These are phyloP conservation scores for Anarsia innoxiella DNA, from an alignment of 2,888 invertebrate species.

Conservation along the genomic window DNA sequence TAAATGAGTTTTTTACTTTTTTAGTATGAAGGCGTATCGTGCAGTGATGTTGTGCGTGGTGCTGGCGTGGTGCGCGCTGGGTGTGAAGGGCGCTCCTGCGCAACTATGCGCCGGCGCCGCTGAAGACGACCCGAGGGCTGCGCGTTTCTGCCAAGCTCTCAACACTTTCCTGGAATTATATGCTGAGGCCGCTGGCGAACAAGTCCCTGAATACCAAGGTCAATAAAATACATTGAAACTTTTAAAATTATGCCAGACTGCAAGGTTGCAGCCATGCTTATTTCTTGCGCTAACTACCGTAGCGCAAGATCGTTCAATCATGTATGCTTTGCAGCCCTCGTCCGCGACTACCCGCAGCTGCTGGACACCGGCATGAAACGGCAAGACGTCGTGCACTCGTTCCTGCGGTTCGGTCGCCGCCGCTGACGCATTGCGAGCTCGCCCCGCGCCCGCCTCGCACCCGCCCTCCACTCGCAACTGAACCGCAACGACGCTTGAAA, in stretches of 20 bases:
- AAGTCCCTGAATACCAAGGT: conserved; percentile 73
- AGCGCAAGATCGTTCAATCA: too few relatives aligned
- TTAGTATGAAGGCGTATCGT: conserved; percentile 47
- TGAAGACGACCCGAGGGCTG: conserved; percentile 78
- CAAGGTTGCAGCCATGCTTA: too few relatives aligned
- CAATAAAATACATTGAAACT: conserved; percentile 5
- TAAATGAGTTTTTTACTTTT: too few relatives aligned
- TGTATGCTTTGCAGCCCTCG: conserved; percentile 40
- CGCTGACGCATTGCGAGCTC: conserved; percentile 67
- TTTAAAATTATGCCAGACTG: too few relatives aligned
- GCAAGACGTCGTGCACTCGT: conserved; percentile 93
- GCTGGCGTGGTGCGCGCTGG: conserved; percentile 40
- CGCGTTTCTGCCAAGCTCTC: conserved; percentile 79
- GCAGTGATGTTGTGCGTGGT: conserved; percentile 42
- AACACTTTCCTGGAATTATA: conserved; percentile 79
- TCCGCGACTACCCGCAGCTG: conserved; percentile 68
- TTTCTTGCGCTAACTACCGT: too few relatives aligned
- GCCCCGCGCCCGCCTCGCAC: conserved; percentile 23
- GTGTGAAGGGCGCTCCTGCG: conserved; percentile 50
- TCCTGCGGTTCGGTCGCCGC: conserved; percentile 90
- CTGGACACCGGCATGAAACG: conserved; percentile 84
- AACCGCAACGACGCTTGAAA: conserved; percentile 23
- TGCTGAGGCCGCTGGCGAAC: conserved; percentile 76
- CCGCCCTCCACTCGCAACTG: conserved; percentile 21
- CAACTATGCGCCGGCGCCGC: conserved; percentile 77